Conservation (phyloP, 2,113 vertebrate species). For the Ia io region DNA sequence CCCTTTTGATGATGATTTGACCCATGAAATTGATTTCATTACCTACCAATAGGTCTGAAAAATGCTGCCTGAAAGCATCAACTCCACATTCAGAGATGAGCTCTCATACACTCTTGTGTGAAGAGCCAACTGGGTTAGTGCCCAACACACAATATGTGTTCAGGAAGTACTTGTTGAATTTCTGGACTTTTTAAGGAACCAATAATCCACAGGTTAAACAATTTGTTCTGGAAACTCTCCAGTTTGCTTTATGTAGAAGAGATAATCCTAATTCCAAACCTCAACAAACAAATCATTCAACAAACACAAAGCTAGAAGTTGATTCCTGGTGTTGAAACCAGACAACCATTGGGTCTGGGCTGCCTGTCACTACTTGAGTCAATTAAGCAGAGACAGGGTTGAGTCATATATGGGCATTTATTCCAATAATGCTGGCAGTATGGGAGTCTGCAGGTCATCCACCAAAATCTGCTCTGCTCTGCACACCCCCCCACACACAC, state of each 20-base stretch:
- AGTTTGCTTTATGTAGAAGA: constrained; percentile 32
- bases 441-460: too few relatives aligned
- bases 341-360: too few relatives aligned
- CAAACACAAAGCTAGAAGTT: not conserved
- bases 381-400: too few relatives aligned
- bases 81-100: not conserved
- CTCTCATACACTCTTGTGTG: not conserved
- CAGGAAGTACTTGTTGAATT: constrained; percentile 43
- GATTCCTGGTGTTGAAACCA: not conserved
- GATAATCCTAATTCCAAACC: constrained; percentile 19
- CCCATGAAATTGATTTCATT: constrained; percentile 42
- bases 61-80: constrained; percentile 17
- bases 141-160: not conserved
- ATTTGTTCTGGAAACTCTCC: constrained; percentile 39
- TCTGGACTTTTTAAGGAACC: not conserved
- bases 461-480: too few relatives aligned
- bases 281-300: not conserved
- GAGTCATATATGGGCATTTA: too few relatives aligned
- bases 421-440: too few relatives aligned
- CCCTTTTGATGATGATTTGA: constrained; percentile 41
- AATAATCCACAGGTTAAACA: constrained; percentile 32
- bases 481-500: too few relatives aligned
- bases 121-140: not conserved
- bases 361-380: too few relatives aligned
- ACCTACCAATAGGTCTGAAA: constrained; percentile 2